A percentile compares a stretch with the other conserved stretches of the same genome.
phyloP scores from a whole-genome alignment of 2,797 vertebrate genomes.

The Rhodeus uyekii region DNA sequence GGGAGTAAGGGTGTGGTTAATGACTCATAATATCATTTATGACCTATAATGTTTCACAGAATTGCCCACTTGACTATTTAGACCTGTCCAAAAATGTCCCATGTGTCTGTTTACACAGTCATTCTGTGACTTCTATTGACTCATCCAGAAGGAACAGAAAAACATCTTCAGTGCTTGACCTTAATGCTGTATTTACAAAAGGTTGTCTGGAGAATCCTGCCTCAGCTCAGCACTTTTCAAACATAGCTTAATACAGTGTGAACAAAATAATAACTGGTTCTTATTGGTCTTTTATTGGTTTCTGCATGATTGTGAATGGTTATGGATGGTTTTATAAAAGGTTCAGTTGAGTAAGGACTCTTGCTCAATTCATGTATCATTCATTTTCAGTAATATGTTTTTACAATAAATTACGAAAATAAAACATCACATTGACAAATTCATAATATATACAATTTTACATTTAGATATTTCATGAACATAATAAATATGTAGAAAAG shows the following conservation, averaged over 20 bases:
- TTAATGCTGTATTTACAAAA: not conserved
- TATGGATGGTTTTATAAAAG: no score
- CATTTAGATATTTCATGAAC: not conserved
- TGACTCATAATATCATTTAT: not conserved
- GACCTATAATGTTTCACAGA: not conserved
- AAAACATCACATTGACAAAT: not conserved
- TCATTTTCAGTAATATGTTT: not conserved
- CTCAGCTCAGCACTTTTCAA: not conserved
- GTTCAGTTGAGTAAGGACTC: not conserved
- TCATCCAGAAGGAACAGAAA: not conserved
- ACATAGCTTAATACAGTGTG: not conserved
- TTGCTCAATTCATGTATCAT: not conserved
- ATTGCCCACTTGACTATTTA: not conserved
- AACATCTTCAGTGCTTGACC: not conserved
- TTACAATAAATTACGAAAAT: not conserved
- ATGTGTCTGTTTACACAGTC: no score
- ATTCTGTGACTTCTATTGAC: not conserved
- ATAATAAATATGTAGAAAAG: slow-evolving; percentile 2
- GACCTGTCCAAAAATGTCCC: not conserved
- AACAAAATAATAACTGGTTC: not conserved
- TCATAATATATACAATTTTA: not conserved
- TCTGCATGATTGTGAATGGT: not conserved
- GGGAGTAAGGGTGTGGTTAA: not conserved
- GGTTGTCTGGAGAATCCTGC: not conserved
- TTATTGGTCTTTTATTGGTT: not conserved